Percentiles rank a stretch among this genome's conserved stretches.
Conservation (phyloP, 1,140 invertebrate species). For the Scylla paramamosain region DNA sequence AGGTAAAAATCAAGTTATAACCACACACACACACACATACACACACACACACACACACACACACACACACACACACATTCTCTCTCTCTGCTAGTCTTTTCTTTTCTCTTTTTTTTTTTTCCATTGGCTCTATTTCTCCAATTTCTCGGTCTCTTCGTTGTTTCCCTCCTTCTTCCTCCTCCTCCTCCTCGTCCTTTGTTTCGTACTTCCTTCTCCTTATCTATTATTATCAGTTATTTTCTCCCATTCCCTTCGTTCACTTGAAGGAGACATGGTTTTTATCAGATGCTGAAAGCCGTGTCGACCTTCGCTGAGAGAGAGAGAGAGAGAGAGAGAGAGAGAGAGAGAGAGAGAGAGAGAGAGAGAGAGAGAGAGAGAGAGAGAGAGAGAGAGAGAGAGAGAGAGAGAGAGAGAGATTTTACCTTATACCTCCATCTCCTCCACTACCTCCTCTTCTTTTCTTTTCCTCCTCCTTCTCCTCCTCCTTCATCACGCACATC, state of each 20-base stretch:
- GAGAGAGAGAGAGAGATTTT: neutral
- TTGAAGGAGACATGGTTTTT: neutral
- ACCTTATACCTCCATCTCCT: too few species aligned
- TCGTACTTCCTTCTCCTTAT: neutral
- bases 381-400: constrained; percentile 10
- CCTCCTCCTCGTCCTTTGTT: too few species aligned
- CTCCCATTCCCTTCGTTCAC: neutral
- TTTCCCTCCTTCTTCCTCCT: too few species aligned
- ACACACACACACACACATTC: neutral
- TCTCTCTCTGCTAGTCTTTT: neutral
- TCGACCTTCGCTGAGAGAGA: neutral
- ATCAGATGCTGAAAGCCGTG: neutral
- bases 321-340: constrained; percentile 58
- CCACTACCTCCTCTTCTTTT: too few species aligned
- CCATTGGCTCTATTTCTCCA: neutral
- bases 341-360: constrained; percentile 58
- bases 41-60: neutral
- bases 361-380: constrained; percentile 53
- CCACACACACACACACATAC: neutral
- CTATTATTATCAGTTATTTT: neutral
- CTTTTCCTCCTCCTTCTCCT: neutral
- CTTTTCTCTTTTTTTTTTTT: neutral
- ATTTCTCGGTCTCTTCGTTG: too few species aligned
- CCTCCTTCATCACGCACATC: neutral
- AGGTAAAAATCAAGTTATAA: too few species aligned